Percentiles rank a stretch among this genome's conserved stretches.
These are phyloP conservation scores for Priocnemis perturbator DNA, from an alignment of 2,888 invertebrate genomes.

Conservation along the genomic window DNA sequence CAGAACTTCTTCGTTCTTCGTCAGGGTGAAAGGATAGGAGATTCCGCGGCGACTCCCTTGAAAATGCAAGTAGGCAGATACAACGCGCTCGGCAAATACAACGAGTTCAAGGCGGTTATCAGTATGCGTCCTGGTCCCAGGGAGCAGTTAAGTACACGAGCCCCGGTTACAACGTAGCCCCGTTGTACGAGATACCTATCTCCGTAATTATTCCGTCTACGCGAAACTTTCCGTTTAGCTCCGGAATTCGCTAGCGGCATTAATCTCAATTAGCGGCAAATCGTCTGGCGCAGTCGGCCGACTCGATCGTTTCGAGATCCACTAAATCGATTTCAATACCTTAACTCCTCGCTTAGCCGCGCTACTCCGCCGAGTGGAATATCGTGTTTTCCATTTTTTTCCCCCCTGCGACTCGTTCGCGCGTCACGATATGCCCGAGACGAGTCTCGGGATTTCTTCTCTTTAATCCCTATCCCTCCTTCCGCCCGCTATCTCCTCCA, in stretches of 20 bases:
- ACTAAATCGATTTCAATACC: slow-evolving; percentile 51
- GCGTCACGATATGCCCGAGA: slow-evolving; percentile 8
- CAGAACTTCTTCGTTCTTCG: slow-evolving; percentile 14
- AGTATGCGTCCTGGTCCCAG: slow-evolving; percentile 27
- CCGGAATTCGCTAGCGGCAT: slow-evolving; percentile 52
- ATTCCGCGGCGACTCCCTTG: slow-evolving; percentile 24
- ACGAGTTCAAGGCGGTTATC: slow-evolving; percentile 48
- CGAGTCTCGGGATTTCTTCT: slow-evolving; percentile 12
- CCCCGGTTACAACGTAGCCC: slow-evolving; percentile 28
- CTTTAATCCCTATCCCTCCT: background rate
- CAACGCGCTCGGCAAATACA: background rate
- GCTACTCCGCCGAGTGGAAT: slow-evolving; percentile 43
- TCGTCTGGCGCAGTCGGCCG: slow-evolving; percentile 35
- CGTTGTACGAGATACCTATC: slow-evolving; percentile 56
- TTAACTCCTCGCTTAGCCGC: slow-evolving; percentile 22
- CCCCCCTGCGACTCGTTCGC: slow-evolving; percentile 8
- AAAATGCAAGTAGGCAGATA: slow-evolving; percentile 43
- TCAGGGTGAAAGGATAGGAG: slow-evolving; percentile 27
- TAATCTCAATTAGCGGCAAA: slow-evolving; percentile 61
- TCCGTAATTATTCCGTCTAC: slow-evolving; percentile 61
- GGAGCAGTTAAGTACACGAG: slow-evolving; percentile 34
- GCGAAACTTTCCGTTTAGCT: slow-evolving; percentile 50
- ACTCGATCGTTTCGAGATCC: slow-evolving; percentile 22
- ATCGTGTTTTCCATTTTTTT: slow-evolving; percentile 44
- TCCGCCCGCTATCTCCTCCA: background rate